Evolutionary conservation across 2,797 vertebrate species (phyloP).

Genomic region (Galaxias olidus): DNA sequence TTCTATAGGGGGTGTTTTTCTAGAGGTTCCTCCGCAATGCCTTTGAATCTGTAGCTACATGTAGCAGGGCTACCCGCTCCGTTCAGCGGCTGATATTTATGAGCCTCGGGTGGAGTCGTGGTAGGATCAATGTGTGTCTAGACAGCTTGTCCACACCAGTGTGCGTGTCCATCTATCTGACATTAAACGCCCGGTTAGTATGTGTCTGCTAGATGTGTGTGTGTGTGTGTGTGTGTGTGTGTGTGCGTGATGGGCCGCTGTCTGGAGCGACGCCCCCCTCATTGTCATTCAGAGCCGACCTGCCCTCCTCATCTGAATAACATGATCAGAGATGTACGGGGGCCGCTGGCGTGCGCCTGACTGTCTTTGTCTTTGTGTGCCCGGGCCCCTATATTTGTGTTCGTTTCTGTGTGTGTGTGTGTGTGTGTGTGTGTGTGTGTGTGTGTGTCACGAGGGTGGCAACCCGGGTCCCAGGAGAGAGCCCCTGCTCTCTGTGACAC

Average conservation of each 20-base stretch:
- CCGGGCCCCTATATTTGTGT: too few species aligned
- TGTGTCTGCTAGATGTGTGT: slow-evolving; percentile 46
- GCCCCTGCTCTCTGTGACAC: slow-evolving; percentile 11
- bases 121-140: slow-evolving; percentile 54
- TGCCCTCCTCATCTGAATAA: slow-evolving; percentile 51
- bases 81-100: background rate
- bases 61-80: background rate
- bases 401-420: slow-evolving; percentile 14
- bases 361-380: background rate
- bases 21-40: background rate
- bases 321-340: slow-evolving; percentile 43
- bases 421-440: slow-evolving; percentile 18
- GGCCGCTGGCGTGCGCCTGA: slow-evolving; percentile 1
- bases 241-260: slow-evolving; percentile 13
- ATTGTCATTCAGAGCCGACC: slow-evolving; percentile 52
- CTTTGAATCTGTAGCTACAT: background rate
- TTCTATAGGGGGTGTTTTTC: too few species aligned
- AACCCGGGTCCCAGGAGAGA: slow-evolving; percentile 28
- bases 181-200: slow-evolving; percentile 49
- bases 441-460: background rate
- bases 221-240: slow-evolving; percentile 13
- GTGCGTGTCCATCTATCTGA: slow-evolving; percentile 47
- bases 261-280: slow-evolving; percentile 30
- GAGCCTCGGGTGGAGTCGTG: slow-evolving; percentile 12
- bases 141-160: slow-evolving; percentile 49